A percentile compares a stretch with the other conserved stretches of the same genome.
phyloP scores from a whole-genome alignment of 2,113 vertebrate species.

The Syngnathus floridae region DNA sequence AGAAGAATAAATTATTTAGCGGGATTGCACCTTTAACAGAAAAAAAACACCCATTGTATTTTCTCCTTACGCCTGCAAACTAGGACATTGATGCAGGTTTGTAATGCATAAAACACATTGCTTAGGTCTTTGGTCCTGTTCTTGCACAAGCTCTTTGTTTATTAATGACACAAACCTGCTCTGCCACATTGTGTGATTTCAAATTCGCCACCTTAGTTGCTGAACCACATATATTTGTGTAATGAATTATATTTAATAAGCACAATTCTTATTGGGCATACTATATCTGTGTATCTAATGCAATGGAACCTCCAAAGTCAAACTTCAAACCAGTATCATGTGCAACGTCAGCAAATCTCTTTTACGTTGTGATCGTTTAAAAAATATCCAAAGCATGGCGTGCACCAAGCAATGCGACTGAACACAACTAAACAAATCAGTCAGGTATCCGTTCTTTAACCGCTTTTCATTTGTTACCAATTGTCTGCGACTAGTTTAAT shows the following conservation, averaged over 20 bases:
- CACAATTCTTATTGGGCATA: conserved; percentile 34
- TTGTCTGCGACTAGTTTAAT: too few relatives aligned
- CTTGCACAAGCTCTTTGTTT: conserved; percentile 27
- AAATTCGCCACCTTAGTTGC: conserved; percentile 39
- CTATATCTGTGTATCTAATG: conserved; percentile 1
- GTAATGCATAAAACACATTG: conserved; percentile 23
- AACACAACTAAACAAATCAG: too few relatives aligned
- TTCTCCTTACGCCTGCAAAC: conserved; percentile 30
- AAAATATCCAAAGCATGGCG: too few relatives aligned
- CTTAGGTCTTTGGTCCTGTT: conserved; percentile 23
- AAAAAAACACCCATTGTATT: conserved; percentile 25
- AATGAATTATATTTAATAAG: conserved; percentile 30
- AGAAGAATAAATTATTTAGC: conserved; percentile 53
- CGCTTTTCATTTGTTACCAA: too few relatives aligned
- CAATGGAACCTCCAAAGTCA: not conserved
- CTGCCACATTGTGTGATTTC: conserved; percentile 35
- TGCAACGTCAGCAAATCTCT: not conserved
- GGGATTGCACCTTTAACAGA: conserved; percentile 5
- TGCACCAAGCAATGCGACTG: too few relatives aligned
- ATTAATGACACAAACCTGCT: conserved; percentile 35
- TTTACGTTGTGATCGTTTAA: too few relatives aligned
- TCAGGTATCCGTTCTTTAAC: too few relatives aligned
- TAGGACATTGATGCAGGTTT: conserved; percentile 10
- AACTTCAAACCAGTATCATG: not conserved
- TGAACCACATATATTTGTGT: conserved; percentile 44